These are phyloP conservation scores for Salpingus planirostris DNA, from an alignment of 2,888 invertebrate genomes.

Conservation along the genomic window DNA sequence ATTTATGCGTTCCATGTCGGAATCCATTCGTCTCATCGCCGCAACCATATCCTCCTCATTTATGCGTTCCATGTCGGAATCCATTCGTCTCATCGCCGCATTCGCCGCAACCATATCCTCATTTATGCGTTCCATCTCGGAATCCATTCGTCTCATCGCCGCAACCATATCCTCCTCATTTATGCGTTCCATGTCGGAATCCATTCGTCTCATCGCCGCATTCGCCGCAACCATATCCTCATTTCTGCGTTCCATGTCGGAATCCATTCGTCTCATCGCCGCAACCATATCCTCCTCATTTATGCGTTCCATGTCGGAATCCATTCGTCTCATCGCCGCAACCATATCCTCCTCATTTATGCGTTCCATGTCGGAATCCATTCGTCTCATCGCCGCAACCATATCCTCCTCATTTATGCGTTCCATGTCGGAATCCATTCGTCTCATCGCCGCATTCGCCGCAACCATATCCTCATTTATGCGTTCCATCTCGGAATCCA, in stretches of 20 bases:
- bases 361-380: constrained; percentile 46
- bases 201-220: no score
- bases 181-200: no score
- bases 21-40: constrained; percentile 56
- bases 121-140: constrained; percentile 47
- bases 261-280: constrained; percentile 44
- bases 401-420: constrained; percentile 56
- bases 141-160: no score
- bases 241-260: no score
- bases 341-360: constrained; percentile 68
- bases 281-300: constrained; percentile 53
- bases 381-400: constrained; percentile 46
- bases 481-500: no score
- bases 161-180: no score
- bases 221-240: constrained; percentile 74
- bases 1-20: constrained; percentile 47
- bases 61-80: constrained; percentile 55
- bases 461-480: no score
- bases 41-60: constrained; percentile 70
- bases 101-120: constrained; percentile 59
- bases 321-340: constrained; percentile 63
- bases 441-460: no score
- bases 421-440: constrained; percentile 44
- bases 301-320: constrained; percentile 48
- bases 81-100: constrained; percentile 44